phyloP scores from a whole-genome alignment of 2,113 vertebrate species.

The Excalfactoria chinensis region DNA sequence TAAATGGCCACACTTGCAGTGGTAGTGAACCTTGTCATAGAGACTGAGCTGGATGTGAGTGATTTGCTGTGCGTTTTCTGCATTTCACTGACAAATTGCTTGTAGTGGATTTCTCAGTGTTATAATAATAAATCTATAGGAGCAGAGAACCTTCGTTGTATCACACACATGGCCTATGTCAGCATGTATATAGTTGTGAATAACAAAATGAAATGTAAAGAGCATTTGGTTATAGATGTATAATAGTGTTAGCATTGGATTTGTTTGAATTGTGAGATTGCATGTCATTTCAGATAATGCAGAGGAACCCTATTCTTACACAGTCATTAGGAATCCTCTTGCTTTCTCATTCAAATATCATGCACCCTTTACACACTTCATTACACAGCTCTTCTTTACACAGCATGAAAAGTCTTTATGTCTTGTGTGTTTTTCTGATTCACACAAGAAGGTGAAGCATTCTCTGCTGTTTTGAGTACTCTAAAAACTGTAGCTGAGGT shows the following conservation, averaged over 20 bases:
- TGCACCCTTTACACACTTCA: slow-evolving; percentile 50
- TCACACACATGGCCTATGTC: neutral
- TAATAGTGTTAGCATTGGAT: neutral
- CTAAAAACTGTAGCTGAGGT: neutral
- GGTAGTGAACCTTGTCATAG: neutral
- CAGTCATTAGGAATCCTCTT: slow-evolving; percentile 15
- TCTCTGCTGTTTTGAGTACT: neutral
- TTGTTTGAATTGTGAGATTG: slow-evolving; percentile 48
- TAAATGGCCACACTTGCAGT: neutral
- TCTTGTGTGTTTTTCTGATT: neutral
- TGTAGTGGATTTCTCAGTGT: neutral
- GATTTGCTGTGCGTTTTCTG: fast-evolving
- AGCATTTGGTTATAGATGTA: neutral
- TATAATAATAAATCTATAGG: neutral
- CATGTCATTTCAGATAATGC: neutral
- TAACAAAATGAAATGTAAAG: slow-evolving; percentile 1
- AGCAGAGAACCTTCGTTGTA: neutral
- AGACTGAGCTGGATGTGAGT: neutral
- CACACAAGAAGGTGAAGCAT: neutral
- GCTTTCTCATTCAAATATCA: slow-evolving; percentile 30
- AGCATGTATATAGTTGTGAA: neutral
- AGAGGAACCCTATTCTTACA: neutral
- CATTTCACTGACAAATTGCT: neutral
- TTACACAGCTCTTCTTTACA: slow-evolving; percentile 52
- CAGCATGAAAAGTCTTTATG: slow-evolving; percentile 9